A percentile compares a stretch with the other conserved stretches of the same genome.
These are phyloP conservation scores for Meleagris gallopavo DNA, from an alignment of 2,113 vertebrate species.

Conservation along the genomic window DNA sequence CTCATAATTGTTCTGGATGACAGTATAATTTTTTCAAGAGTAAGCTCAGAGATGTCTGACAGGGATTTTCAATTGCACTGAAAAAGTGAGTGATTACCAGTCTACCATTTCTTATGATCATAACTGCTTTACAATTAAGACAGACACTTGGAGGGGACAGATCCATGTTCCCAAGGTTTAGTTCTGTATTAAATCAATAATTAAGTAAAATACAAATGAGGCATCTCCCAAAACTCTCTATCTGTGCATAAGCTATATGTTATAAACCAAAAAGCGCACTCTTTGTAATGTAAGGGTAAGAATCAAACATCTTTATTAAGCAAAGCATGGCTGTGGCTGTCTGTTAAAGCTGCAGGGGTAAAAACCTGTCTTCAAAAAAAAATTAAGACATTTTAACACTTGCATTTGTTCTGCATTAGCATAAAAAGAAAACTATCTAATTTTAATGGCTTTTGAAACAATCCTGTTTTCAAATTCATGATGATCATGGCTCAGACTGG, in stretches of 20 bases:
- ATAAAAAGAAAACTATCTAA: neutral
- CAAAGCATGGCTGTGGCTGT: neutral
- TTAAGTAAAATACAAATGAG: neutral
- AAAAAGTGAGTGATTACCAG: neutral
- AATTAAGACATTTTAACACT: neutral
- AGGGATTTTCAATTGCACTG: neutral
- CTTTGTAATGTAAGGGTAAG: neutral
- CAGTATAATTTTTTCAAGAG: conserved; percentile 19
- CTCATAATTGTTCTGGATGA: conserved; percentile 4
- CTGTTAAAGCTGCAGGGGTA: neutral
- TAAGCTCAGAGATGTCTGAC: neutral
- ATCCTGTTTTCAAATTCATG: neutral
- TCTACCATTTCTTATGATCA: neutral
- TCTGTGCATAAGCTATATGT: neutral
- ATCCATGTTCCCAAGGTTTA: neutral
- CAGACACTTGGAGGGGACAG: neutral
- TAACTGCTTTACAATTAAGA: neutral
- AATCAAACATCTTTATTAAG: neutral
- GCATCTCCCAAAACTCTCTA: neutral
- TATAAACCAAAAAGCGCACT: neutral
- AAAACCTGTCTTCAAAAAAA: neutral
- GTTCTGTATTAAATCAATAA: neutral
- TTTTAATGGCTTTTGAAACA: neutral
- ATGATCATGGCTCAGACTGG: neutral
- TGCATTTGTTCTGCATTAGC: neutral